phyloP scores from a whole-genome alignment of 1,140 invertebrate species.

The Pseudomyrmex concolor region DNA sequence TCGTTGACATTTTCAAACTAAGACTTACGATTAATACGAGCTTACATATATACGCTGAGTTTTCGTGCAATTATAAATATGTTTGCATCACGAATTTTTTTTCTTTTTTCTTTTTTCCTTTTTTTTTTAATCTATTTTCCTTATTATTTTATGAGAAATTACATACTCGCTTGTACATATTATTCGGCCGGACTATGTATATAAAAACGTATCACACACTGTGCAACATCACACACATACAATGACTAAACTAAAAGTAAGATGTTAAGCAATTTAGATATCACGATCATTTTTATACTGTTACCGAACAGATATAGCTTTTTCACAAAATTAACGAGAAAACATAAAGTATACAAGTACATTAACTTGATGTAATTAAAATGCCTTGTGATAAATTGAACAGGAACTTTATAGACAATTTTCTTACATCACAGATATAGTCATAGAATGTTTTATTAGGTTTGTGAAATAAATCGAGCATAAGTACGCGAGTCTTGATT shows the following conservation, averaged over 20 bases:
- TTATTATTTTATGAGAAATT: no score
- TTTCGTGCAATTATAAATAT: no score
- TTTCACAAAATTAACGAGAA: conserved; percentile 79
- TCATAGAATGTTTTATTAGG: conserved; percentile 50
- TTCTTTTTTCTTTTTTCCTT: no score
- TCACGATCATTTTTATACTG: conserved; percentile 78
- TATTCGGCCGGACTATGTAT: conserved; percentile 1
- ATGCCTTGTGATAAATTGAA: conserved; percentile 74
- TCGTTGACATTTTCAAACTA: no score
- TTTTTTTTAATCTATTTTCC: no score
- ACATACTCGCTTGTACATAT: no score
- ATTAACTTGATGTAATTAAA: conserved; percentile 70
- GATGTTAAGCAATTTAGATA: conserved; percentile 64
- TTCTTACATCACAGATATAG: conserved; percentile 48
- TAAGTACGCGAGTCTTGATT: conserved; percentile 23
- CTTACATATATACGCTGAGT: no score
- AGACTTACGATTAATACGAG: no score
- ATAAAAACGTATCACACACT: conserved; percentile 52
- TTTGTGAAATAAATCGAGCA: neutral
- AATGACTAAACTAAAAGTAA: conserved; percentile 50
- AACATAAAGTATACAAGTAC: conserved; percentile 69
- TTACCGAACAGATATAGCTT: conserved; percentile 82
- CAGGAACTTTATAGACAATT: conserved; percentile 68
- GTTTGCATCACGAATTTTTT: no score
- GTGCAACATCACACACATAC: conserved; percentile 62